A percentile compares a stretch with the other conserved stretches of the same genome.
Evolutionary conservation across 2,888 invertebrate genomes (phyloP).

Genomic region (Pterostichus madidus): DNA sequence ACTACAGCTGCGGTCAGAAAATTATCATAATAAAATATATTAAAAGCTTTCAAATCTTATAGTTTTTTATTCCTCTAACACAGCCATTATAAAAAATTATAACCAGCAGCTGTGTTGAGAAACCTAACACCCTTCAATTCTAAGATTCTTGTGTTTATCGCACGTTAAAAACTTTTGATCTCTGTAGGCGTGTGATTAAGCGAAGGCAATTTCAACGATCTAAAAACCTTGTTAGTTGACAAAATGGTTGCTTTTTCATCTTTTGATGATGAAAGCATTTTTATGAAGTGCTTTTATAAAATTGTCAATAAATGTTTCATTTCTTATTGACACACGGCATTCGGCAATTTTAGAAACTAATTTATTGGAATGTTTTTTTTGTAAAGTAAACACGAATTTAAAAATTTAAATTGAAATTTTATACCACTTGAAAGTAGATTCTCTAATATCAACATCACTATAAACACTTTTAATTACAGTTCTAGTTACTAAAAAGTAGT

Average conservation of each 20-base stretch:
- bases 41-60: slow-evolving; percentile 13
- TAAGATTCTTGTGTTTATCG: background rate
- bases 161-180: slow-evolving; percentile 29
- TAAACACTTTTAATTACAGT: too few species aligned
- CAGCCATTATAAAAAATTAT: slow-evolving; percentile 31
- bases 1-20: slow-evolving; percentile 18
- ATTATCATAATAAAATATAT: slow-evolving; percentile 21
- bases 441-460: too few species aligned
- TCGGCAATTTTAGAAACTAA: slow-evolving; percentile 21
- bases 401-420: background rate
- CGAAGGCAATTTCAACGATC: slow-evolving; percentile 39
- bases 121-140: slow-evolving; percentile 11
- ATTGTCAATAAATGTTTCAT: slow-evolving; percentile 43
- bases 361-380: background rate
- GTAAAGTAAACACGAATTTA: background rate
- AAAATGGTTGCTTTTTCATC: slow-evolving; percentile 49
- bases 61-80: background rate
- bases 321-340: slow-evolving; percentile 6
- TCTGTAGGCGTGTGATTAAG: slow-evolving; percentile 31
- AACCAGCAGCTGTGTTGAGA: slow-evolving; percentile 13
- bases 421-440: slow-evolving; percentile 13
- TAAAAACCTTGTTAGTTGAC: slow-evolving; percentile 42
- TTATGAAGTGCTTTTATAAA: slow-evolving; percentile 8
- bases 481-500: too few species aligned
- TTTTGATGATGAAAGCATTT: slow-evolving; percentile 41